A percentile compares a stretch with the other conserved stretches of the same genome.
Conservation (phyloP, 2,113 vertebrate species). For the Cromileptes altivelis region DNA sequence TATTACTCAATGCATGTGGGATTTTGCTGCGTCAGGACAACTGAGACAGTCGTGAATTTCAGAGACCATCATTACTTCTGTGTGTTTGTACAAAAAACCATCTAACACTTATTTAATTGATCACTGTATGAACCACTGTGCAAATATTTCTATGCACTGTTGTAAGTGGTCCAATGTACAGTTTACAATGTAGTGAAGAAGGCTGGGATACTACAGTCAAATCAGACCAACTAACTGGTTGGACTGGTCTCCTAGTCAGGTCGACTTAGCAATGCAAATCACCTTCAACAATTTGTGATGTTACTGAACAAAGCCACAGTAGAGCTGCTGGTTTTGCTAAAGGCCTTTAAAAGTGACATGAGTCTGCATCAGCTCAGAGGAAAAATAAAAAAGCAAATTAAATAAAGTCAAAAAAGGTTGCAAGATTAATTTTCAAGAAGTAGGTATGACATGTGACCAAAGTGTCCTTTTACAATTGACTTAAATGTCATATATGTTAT, state of each 20-base stretch:
- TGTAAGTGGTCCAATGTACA: background rate
- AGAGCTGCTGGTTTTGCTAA: background rate
- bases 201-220: background rate
- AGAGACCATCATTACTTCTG: background rate
- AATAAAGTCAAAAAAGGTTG: background rate
- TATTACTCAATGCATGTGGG: background rate
- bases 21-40: background rate
- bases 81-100: background rate
- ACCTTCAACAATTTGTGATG: background rate
- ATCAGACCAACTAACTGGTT: conserved; percentile 18
- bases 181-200: background rate
- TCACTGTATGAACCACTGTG: background rate
- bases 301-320: background rate
- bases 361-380: background rate
- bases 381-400: background rate
- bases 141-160: background rate
- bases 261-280: conserved; percentile 24
- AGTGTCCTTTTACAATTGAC: background rate
- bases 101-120: background rate
- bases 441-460: background rate
- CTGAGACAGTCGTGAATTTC: background rate
- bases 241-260: conserved; percentile 1
- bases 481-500: background rate
- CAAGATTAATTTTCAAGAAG: background rate
- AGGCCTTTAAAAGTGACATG: background rate